phyloP scores from a whole-genome alignment of 2,888 invertebrate genomes.

The Cryptocheilus praepositus region DNA sequence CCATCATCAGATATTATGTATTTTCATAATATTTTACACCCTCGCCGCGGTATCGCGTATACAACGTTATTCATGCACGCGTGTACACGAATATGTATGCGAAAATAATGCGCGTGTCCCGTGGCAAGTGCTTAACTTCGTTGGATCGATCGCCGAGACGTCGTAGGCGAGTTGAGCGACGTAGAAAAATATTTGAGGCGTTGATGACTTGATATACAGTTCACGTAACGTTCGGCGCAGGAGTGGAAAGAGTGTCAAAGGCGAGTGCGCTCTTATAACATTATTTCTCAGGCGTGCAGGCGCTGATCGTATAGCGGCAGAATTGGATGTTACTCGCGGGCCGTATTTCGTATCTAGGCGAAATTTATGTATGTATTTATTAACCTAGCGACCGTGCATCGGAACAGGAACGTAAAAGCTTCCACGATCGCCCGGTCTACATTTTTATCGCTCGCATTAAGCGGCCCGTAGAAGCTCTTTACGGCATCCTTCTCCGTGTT shows the following conservation, averaged over 20 bases:
- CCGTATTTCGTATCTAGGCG: not conserved
- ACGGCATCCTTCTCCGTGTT: slow-evolving; percentile 34
- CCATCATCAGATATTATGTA: slow-evolving; percentile 64
- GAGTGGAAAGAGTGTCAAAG: not conserved
- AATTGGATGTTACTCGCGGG: slow-evolving; percentile 8
- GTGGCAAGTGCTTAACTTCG: slow-evolving; percentile 1
- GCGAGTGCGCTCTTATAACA: not conserved
- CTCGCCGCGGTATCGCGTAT: slow-evolving; percentile 44
- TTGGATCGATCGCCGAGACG: not conserved
- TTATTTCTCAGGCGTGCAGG: not conserved
- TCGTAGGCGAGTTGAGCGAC: no score
- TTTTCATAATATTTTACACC: slow-evolving; percentile 67
- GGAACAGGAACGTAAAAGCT: slow-evolving; percentile 34
- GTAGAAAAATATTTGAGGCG: no score
- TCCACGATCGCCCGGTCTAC: slow-evolving; percentile 30
- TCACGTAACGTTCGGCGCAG: slow-evolving; percentile 6
- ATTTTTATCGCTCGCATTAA: slow-evolving; percentile 48
- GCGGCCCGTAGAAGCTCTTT: slow-evolving; percentile 37
- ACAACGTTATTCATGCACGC: slow-evolving; percentile 13
- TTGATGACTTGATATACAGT: not conserved
- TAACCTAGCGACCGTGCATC: slow-evolving; percentile 38
- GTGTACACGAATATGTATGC: slow-evolving; percentile 16
- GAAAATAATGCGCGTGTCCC: slow-evolving; percentile 15
- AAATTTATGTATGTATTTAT: slow-evolving; percentile 43
- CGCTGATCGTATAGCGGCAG: not conserved